These are phyloP conservation scores for Macroramphosus scolopax DNA, from an alignment of 2,797 vertebrate species.

Conservation along the genomic window DNA sequence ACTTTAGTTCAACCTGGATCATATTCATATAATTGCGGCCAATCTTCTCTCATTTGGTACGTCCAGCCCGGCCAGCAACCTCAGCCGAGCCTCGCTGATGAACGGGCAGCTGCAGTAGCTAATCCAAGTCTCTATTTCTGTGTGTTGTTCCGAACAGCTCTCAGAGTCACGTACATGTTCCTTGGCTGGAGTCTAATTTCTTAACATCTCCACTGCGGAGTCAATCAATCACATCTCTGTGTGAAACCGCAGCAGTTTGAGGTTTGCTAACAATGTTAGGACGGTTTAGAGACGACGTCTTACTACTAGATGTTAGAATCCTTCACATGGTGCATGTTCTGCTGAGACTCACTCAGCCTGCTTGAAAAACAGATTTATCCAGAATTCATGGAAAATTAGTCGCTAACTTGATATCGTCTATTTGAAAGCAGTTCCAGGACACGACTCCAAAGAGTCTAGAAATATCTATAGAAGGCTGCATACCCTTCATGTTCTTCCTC, in stretches of 20 bases:
- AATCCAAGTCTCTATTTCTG: too few species aligned
- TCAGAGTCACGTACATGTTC: too few species aligned
- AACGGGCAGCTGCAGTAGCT: too few species aligned
- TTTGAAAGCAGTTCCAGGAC: neutral
- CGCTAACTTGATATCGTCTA: too few species aligned
- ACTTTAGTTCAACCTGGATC: too few species aligned
- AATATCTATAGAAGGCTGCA: conserved; percentile 8
- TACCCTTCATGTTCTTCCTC: conserved; percentile 17
- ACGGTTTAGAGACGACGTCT: neutral
- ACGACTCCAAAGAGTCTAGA: conserved; percentile 15
- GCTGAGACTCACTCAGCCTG: too few species aligned
- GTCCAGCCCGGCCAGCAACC: neutral
- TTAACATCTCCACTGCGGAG: too few species aligned
- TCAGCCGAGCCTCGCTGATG: too few species aligned
- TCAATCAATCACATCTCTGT: too few species aligned
- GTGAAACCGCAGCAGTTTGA: neutral
- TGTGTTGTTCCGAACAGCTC: too few species aligned
- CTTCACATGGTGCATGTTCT: neutral
- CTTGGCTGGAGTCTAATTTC: too few species aligned
- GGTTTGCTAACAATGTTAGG: neutral
- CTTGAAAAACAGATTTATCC: neutral
- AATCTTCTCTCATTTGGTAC: neutral
- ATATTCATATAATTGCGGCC: neutral
- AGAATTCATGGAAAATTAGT: neutral
- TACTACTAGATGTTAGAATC: neutral